Evolutionary conservation across 2,888 invertebrate genomes (phyloP), one percentile per base, ranked within the genome.

Genomic region (Brachypalpus laphriformis): DNA sequence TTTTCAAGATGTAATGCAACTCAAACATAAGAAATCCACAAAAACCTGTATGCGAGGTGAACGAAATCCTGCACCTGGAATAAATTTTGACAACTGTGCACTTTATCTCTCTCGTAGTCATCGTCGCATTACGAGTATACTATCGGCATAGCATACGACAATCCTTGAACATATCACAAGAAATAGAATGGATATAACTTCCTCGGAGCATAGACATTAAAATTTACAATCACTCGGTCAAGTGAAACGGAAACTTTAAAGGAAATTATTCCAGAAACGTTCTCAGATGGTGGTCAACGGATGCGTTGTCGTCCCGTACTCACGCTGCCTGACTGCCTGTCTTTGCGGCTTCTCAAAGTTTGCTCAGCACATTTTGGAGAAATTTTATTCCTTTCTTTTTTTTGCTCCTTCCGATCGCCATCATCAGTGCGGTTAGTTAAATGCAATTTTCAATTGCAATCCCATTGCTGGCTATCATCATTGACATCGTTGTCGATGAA

Each of bases 161-260:
- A 31, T 42, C 51, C 18, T 7, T 9, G n/a, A 28, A 54, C 45
- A 45, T 57, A 37, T 71, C 71, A 57, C 78, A 71, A 65, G 65
- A 56, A 28, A 75, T 59, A 63, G 66, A 61, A 78, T 68, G 77
- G 78, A 72, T 82, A 77, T 61, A 85, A 76, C 75, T 85, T 81
- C 66, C 70, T 51, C 40, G 54, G 54, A 45, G 81, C 5, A 9
- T 75, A 85, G 80, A 81, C 85, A 85, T 85, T 81, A 85, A 85
- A 85, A 85, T 85, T 85, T 85, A 85, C 85, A 85, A 85, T 85
- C 85, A 85, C 81, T 85, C 71, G 85, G 85, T 76, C 85, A 85
- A 85, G 85, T 85, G 81, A 85, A 85, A 85, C 85, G 85, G 85
- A 85, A 85, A 81, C 85, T 85, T 85, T 65, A 71, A 31, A 81